phyloP scores from a whole-genome alignment of 2,888 invertebrate genomes.

The Dolichomitus sp. region DNA sequence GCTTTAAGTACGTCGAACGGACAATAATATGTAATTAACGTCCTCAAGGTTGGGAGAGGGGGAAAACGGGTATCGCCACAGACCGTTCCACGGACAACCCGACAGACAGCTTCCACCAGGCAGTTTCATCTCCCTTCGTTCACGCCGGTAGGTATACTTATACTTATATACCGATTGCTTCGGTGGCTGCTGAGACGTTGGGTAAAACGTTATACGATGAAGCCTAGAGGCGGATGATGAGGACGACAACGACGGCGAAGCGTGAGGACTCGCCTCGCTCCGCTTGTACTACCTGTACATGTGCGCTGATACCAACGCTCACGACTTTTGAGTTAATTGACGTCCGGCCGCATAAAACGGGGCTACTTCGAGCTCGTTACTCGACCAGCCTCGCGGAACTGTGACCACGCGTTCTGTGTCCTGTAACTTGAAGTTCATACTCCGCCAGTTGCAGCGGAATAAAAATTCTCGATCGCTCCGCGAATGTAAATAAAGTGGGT shows the following conservation, averaged over 20 bases:
- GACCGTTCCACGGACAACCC: slow-evolving; percentile 36
- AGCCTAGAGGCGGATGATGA: slow-evolving; percentile 22
- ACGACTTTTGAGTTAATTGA: slow-evolving; percentile 60
- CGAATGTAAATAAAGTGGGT: slow-evolving; percentile 7
- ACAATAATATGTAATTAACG: slow-evolving; percentile 65
- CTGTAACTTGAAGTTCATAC: slow-evolving; percentile 5
- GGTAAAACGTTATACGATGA: slow-evolving; percentile 17
- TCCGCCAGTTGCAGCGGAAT: background rate
- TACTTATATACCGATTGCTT: background rate
- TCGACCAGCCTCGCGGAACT: slow-evolving; percentile 25
- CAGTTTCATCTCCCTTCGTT: slow-evolving; percentile 16
- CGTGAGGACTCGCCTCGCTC: slow-evolving; percentile 37
- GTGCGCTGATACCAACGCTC: slow-evolving; percentile 28
- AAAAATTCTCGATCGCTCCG: background rate
- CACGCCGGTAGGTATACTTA: slow-evolving; percentile 32
- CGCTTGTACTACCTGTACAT: slow-evolving; percentile 7
- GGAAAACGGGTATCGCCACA: slow-evolving; percentile 28
- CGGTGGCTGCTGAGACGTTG: slow-evolving; percentile 8
- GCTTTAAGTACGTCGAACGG: slow-evolving; percentile 43
- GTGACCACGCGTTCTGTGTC: slow-evolving; percentile 30
- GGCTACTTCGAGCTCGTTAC: slow-evolving; percentile 57
- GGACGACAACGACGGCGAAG: slow-evolving; percentile 32
- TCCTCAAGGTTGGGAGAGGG: slow-evolving; percentile 19
- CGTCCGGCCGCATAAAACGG: slow-evolving; percentile 55
- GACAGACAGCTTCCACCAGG: slow-evolving; percentile 42